These are phyloP conservation scores for Gopherus evgoodei DNA, from an alignment of 2,113 vertebrate genomes.

Conservation along the genomic window DNA sequence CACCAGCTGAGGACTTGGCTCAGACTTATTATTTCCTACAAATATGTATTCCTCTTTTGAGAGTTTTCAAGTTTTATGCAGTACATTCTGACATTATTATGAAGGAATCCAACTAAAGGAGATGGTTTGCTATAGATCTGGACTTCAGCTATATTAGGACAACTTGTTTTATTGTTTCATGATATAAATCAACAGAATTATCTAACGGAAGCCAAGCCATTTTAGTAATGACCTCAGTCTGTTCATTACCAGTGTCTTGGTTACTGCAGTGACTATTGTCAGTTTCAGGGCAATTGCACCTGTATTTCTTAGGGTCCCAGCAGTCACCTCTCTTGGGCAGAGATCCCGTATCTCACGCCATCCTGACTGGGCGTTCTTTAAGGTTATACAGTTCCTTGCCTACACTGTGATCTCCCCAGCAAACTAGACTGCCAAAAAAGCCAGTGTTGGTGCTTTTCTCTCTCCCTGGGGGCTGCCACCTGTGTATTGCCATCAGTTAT, in stretches of 20 bases:
- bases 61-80: slow-evolving; percentile 10
- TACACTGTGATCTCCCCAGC: background rate
- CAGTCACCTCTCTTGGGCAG: background rate
- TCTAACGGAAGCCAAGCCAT: background rate
- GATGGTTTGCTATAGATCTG: background rate
- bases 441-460: background rate
- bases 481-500: background rate
- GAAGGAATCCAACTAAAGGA: background rate
- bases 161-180: background rate
- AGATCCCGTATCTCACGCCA: background rate
- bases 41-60: background rate
- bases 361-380: background rate
- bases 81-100: background rate
- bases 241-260: background rate
- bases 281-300: background rate
- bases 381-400: background rate
- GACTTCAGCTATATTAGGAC: background rate
- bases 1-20: background rate
- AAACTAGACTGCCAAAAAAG: background rate
- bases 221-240: background rate
- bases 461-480: background rate
- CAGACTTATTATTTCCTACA: background rate
- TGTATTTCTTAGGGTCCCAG: background rate
- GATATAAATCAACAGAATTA: background rate
- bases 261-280: background rate